A percentile compares a stretch with the other conserved stretches of the same genome.
Evolutionary conservation across 2,797 vertebrate species (phyloP).

Genomic region (Adelosebastes latens): DNA sequence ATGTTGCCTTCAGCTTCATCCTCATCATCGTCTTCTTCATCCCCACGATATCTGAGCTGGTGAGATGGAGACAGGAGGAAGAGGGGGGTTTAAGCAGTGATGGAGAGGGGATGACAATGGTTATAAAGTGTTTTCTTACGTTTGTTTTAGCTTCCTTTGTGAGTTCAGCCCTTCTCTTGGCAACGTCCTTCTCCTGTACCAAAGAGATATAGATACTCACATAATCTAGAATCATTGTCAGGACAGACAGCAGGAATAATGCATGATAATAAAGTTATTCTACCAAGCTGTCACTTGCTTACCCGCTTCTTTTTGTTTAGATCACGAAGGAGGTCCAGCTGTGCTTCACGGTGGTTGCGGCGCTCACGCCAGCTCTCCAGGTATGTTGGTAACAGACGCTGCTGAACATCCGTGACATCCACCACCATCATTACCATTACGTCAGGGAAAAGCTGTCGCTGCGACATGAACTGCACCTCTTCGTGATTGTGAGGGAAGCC

Average conservation of each 20-base stretch:
- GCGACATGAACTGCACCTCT: constrained; percentile 85
- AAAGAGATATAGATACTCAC: background rate
- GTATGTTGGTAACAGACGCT: constrained; percentile 83
- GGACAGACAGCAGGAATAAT: background rate
- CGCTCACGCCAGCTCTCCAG: constrained; percentile 85
- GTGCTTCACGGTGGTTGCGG: constrained; percentile 66
- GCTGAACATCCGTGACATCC: constrained; percentile 82
- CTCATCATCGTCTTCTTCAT: constrained; percentile 54
- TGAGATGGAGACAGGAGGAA: background rate
- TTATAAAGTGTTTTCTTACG: constrained; percentile 57
- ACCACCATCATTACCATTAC: constrained; percentile 80
- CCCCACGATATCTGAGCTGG: constrained; percentile 7
- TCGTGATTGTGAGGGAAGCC: constrained; percentile 88
- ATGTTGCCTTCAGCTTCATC: constrained; percentile 56
- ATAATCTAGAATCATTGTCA: background rate
- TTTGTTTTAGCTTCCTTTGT: constrained; percentile 39
- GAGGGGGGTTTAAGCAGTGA: background rate
- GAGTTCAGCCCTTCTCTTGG: constrained; percentile 89
- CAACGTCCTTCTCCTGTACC: constrained; percentile 84
- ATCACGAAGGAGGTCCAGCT: constrained; percentile 78
- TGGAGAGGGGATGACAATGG: background rate
- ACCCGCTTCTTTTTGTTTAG: constrained; percentile 85
- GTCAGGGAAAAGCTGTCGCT: constrained; percentile 89
- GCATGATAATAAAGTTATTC: background rate
- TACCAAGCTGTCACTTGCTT: constrained; percentile 19